phyloP scores from a whole-genome alignment of 2,113 vertebrate species.

The Silurus glanis region DNA sequence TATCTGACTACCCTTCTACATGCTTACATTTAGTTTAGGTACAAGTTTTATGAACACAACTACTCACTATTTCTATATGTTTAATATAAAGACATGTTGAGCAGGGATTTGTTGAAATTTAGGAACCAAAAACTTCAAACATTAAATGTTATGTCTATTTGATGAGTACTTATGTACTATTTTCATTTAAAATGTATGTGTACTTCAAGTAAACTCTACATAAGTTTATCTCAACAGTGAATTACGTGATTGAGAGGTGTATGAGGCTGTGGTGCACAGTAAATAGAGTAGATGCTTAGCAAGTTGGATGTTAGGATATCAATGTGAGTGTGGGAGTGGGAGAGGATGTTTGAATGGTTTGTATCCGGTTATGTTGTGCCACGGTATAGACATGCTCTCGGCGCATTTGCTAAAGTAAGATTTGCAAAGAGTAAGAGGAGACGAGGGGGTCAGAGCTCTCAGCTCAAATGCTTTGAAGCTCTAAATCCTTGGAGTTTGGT shows the following conservation, averaged over 20 bases:
- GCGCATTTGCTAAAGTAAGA: neutral
- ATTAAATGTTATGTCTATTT: neutral
- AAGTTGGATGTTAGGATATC: neutral
- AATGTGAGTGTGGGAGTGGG: neutral
- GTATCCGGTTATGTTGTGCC: neutral
- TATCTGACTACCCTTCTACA: neutral
- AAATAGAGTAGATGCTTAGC: neutral
- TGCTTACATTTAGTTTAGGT: neutral
- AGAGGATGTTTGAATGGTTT: slow-evolving; percentile 5
- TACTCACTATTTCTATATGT: neutral
- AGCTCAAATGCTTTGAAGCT: slow-evolving; percentile 5
- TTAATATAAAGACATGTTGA: neutral
- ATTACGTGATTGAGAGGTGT: neutral
- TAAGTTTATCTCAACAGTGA: neutral
- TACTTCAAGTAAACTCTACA: neutral
- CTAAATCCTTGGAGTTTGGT: slow-evolving; percentile 34
- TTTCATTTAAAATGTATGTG: too few relatives aligned
- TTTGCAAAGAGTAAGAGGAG: neutral
- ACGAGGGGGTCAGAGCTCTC: slow-evolving; percentile 1
- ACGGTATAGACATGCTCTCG: neutral
- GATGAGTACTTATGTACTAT: too few relatives aligned
- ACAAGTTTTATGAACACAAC: neutral
- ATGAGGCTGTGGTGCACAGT: neutral
- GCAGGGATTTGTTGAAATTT: neutral
- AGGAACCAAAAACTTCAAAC: neutral